Conservation (phyloP, 2,888 invertebrate genomes). For the Phalera bucephala region DNA sequence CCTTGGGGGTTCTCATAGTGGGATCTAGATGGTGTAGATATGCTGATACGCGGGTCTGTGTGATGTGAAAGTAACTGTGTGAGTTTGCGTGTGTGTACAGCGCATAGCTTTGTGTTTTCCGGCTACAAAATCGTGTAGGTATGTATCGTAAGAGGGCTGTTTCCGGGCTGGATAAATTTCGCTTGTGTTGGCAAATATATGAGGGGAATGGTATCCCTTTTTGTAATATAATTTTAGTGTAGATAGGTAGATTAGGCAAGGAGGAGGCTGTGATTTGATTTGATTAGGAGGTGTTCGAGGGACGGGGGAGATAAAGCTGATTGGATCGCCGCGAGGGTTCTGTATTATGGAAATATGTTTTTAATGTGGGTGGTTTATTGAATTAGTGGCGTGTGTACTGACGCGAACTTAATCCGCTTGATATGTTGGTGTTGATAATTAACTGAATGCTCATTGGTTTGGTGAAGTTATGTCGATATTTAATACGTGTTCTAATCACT, state of each 20-base stretch:
- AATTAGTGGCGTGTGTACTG: constrained; percentile 72
- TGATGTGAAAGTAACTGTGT: constrained; percentile 51
- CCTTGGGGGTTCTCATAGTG: constrained; percentile 81
- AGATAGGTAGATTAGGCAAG: constrained; percentile 82
- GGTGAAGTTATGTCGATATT: constrained; percentile 38
- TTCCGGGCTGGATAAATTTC: constrained; percentile 79
- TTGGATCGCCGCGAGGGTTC: constrained; percentile 70
- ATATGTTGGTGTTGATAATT: constrained; percentile 60
- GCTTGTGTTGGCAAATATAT: constrained; percentile 82
- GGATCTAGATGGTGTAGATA: constrained; percentile 83
- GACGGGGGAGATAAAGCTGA: constrained; percentile 77
- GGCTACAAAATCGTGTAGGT: constrained; percentile 66
- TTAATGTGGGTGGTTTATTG: constrained; percentile 80
- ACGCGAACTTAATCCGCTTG: constrained; percentile 63
- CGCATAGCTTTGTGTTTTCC: constrained; percentile 65
- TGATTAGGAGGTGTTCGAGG: constrained; percentile 82
- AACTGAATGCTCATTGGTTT: constrained; percentile 49
- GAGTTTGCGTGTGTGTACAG: constrained; percentile 46
- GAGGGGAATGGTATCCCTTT: constrained; percentile 80
- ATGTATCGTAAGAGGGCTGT: constrained; percentile 64
- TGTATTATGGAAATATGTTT: constrained; percentile 80
- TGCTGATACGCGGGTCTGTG: constrained; percentile 73
- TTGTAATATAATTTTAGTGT: constrained; percentile 80
- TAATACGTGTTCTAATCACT: constrained; percentile 24
- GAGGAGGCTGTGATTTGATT: constrained; percentile 83